Percentiles rank a stretch among this genome's conserved stretches.
Evolutionary conservation across 2,888 invertebrate genomes (phyloP).

Genomic region (Drosophila greeni): DNA sequence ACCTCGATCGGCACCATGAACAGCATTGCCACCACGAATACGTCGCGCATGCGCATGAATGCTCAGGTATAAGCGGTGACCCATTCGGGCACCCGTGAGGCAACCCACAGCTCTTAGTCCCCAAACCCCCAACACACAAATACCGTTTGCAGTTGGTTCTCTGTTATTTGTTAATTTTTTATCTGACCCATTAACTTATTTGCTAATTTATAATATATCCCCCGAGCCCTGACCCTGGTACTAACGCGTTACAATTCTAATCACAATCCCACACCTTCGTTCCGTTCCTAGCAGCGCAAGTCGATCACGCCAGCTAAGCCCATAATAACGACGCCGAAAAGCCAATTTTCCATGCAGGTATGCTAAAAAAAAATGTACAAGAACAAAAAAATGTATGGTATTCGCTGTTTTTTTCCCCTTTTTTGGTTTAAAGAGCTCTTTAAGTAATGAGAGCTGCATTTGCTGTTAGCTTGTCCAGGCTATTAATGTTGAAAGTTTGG

Average conservation of each 20-base stretch:
- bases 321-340: constrained; percentile 74
- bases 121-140: constrained; percentile 19
- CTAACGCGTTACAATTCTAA: constrained; percentile 59
- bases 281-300: constrained; percentile 73
- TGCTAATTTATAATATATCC: constrained; percentile 19
- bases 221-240: constrained; percentile 26
- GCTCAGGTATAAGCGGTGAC: constrained; percentile 74
- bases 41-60: constrained; percentile 79
- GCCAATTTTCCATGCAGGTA: constrained; percentile 78
- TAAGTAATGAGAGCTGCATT: constrained; percentile 9
- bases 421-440: constrained; percentile 22
- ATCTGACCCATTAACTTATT: constrained; percentile 12
- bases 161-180: constrained; percentile 25
- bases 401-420: constrained; percentile 46
- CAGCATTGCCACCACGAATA: constrained; percentile 80
- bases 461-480: constrained; percentile 39
- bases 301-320: constrained; percentile 74
- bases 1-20: constrained; percentile 84
- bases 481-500: constrained; percentile 9
- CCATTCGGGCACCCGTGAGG: constrained; percentile 4
- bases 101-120: constrained; percentile 4
- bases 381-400: constrained; percentile 24
- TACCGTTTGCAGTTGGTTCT: constrained; percentile 43
- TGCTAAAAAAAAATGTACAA: constrained; percentile 47
- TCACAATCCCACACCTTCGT: constrained; percentile 37